Base-by-base conservation (phyloP, 1,140 invertebrate species). In the Drosophila varians region DNA sequence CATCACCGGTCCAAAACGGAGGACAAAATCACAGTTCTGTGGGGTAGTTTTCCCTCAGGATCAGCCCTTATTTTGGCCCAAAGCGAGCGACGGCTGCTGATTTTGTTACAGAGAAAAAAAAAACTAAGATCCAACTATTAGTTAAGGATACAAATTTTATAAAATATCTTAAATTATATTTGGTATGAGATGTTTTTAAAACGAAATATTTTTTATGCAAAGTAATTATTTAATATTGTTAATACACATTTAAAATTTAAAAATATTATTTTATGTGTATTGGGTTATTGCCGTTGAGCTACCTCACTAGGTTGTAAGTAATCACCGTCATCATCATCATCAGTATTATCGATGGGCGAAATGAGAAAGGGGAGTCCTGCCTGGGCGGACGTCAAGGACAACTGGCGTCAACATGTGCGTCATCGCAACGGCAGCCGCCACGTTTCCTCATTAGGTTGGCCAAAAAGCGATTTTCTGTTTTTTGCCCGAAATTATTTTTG, bases 391-490 rank as follows among this genome's bases (percentile, higher is more conserved):
- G 42, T 77, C 82, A 87, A 82, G 80, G 77, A 80, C 73, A 87
- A 87, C 82, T 86, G 80, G 76, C 80, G 80, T 86, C 80, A 84
- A 74, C 80, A 84, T 84, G 80, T 84, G 80, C 80, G 80, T 84
- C 80, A 84, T 86, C 66, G 65, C 62, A 64, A 68, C 54, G 49
- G 78, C 23, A 52, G 61, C 47, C 64, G 61, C 77, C 77, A 77
- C 83, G 77, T 87, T 87, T 75, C 72, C 74, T 88, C 82, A 83
- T 88, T 88, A 88, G 53, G 74, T 62, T 73, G 65, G 58, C 49
- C 69, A 61, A 54, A 31, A 57, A 78, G 28, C 56, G 45, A 42
- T 42, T 55, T 60, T 54, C 47, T 49, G 18, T 25, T 34, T 49
- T 69, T 52, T 51, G 14, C 12, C 14, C 51, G 19, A 68, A 53